Base-by-base conservation (phyloP, 2,797 vertebrate species). In the Hydrophis major region DNA sequence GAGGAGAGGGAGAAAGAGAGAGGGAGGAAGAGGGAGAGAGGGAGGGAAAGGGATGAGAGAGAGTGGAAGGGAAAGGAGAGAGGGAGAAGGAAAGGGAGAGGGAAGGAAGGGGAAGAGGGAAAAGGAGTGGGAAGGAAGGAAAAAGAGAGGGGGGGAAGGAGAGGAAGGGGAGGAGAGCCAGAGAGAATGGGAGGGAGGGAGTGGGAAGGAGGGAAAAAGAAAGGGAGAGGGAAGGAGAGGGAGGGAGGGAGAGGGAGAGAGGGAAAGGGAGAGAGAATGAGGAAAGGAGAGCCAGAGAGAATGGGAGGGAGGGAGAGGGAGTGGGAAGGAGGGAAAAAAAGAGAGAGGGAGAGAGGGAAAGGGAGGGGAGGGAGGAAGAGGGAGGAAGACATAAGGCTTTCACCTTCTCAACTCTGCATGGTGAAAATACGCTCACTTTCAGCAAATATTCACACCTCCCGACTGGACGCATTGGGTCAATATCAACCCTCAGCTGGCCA, bases 11-110 rank as follows among this genome's bases (percentile, higher is more conserved):
- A 11, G 10, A 11, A 13, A 5, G 13, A 14, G n/a, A 32, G 6
- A 10, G 22, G 22, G 5, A 6, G n/a, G 3, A 14, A 1, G 4
- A 32, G 13, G 3, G 0, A 1, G 53, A 0, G 1, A n/a, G 5
- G 57, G 1, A 0, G 2, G 12, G 2, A 55, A 3, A 1, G 56
- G 2, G 10, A 55, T 1, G 2, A 13, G 53, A 12, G 12, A 13
- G 11, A 13, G 12, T 0, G 16, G 1, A 3, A 18, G 56, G 1
- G 56, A 55, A 12, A 1, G 10, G 10, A 3, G 12, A 13, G 55
- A 13, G 12, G 6, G 6, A 1, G 47, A 6, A 47, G 55, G 12
- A 13, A 3, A 12, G 10, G 0, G 53, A 12, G 10, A 55, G 53
- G 0, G 53, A 0, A 10, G 2, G 11, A 55, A 0, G 3, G 55